Conservation (phyloP, 64 coral and sea anemone species). For the Stichodactyla helianthus region DNA sequence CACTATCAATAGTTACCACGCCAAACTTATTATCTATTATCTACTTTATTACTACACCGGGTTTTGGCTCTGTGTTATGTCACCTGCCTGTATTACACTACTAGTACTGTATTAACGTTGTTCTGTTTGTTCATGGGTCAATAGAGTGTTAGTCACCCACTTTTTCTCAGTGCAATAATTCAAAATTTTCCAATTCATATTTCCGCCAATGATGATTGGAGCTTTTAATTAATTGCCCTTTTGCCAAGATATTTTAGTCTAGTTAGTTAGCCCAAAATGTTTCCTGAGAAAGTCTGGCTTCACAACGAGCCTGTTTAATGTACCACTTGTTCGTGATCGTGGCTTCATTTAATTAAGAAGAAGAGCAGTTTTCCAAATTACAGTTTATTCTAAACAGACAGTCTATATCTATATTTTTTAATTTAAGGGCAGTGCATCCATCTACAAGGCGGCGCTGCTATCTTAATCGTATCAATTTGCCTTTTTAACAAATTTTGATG, state of each 20-base stretch:
- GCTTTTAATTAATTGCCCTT: not conserved
- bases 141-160: not conserved
- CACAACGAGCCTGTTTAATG: not conserved
- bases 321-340: too few species aligned
- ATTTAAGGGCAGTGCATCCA: not conserved
- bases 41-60: not conserved
- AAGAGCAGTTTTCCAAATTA: too few species aligned
- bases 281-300: too few species aligned
- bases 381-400: constrained; percentile 4
- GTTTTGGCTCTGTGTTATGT: not conserved
- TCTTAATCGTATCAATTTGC: constrained; percentile 15
- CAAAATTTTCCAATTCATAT: not conserved
- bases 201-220: not conserved
- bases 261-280: too few species aligned
- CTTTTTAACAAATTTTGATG: not conserved
- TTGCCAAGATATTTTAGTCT: not conserved
- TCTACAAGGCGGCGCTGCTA: not conserved
- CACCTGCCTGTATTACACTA: too few species aligned
- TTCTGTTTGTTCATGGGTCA: not conserved
- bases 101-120: too few species aligned
- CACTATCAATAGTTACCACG: too few species aligned
- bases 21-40: too few species aligned
- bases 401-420: not conserved
- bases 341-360: too few species aligned
- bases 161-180: not conserved